Evolutionary conservation across 2,797 vertebrate genomes (phyloP).

Genomic region (Stomatorhinus walkeri): DNA sequence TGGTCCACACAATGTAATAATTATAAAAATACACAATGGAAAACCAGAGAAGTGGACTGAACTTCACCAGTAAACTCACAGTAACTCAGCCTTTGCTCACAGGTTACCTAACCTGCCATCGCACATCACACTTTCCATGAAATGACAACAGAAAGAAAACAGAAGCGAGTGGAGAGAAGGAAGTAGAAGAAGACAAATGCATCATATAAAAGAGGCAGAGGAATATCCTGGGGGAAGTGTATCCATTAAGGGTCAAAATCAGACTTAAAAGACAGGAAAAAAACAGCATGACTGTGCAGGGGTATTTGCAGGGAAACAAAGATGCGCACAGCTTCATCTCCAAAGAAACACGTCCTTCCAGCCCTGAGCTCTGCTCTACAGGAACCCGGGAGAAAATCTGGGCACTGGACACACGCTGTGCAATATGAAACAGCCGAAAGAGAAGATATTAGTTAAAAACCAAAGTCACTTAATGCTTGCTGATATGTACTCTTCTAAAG

Average conservation of each 20-base stretch:
- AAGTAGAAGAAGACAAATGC: background rate
- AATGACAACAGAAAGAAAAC: background rate
- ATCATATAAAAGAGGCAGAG: background rate
- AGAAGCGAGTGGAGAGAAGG: background rate
- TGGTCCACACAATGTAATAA: background rate
- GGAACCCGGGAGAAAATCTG: background rate
- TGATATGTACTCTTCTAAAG: background rate
- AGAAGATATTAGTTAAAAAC: background rate
- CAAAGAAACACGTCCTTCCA: background rate
- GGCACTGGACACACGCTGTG: background rate
- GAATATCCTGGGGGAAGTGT: background rate
- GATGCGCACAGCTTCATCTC: background rate
- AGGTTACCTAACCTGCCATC: conserved; percentile 6
- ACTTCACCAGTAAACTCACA: background rate
- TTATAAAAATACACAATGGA: background rate
- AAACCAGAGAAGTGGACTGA: background rate
- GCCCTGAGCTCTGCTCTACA: background rate
- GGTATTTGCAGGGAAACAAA: background rate
- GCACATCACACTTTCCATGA: background rate
- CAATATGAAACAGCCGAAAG: background rate
- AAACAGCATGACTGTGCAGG: background rate
- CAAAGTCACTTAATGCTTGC: background rate
- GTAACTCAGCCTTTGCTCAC: background rate
- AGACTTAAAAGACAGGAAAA: background rate
- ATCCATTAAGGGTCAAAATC: conserved; percentile 19